Base-by-base conservation (phyloP, 2,888 invertebrate species). In the Drosophila histrio region DNA sequence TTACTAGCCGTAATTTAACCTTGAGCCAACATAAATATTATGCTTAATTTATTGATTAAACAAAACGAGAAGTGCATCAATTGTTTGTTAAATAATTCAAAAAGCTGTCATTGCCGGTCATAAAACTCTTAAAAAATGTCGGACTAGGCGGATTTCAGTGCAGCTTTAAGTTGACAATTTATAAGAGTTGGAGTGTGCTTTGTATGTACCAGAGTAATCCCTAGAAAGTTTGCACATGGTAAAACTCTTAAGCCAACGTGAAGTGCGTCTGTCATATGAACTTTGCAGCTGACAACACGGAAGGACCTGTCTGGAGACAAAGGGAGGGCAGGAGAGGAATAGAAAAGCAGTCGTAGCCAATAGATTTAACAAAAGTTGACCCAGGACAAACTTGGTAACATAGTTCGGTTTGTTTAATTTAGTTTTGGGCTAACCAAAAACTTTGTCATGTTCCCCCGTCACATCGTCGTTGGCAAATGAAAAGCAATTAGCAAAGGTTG, bases 1-100 rank as follows among this genome's bases (percentile, higher is more conserved):
- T 72, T 59, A 59, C 52, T 28, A 50, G 38, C 26, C 38, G 50
- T 28, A 52, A 24, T 19, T 50, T 34, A 56, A 43, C 58, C 59
- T 47, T 36, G 32, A 38, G 9, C 4, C 15, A 43, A 38, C 17
- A 47, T 56, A 49, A 68, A 52, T 60, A 22, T 61, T 62, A 60
- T 50, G 41, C 17, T 64, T 67, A 36, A 65, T 56, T 79, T 74
- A 84, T 79, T 62, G 79, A 78, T 84, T 74, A 34, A 34, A 61
- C 26, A 32, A 26, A 24, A 21, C 38, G 17, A 47, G 22, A 47
- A 34, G 1, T 24, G 41, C 2, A 7, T 44, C 46, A 19, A 30
- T 46, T 46, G 17, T 19, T 2, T 19, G 17, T 46, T 19, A 19
- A 46, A 30, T n/a, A 30, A 44, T 44, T 8, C 28, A 6, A 28